phyloP scores from a whole-genome alignment of 2,113 vertebrate genomes.

The Myiozetetes cayanensis region DNA sequence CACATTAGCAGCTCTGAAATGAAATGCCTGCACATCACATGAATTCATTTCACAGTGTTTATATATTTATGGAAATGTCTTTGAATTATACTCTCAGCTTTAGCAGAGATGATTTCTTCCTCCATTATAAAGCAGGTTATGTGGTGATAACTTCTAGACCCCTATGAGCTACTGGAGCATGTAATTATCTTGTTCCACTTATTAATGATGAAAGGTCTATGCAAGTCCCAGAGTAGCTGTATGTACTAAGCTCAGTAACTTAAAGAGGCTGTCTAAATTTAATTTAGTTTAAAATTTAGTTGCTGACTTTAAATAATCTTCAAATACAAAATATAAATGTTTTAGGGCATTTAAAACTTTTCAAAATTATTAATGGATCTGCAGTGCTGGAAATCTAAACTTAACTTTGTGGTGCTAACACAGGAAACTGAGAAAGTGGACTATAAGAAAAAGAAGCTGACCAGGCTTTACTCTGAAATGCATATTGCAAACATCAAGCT shows the following conservation, averaged over 20 bases:
- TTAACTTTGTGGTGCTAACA: not conserved
- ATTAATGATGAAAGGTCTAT: constrained; percentile 55
- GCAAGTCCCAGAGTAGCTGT: constrained; percentile 32
- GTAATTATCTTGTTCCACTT: constrained; percentile 61
- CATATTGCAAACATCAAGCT: not conserved
- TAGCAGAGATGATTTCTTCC: constrained; percentile 34
- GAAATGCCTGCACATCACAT: not conserved
- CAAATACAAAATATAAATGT: not conserved
- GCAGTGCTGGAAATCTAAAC: not conserved
- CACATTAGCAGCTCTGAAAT: constrained; percentile 13
- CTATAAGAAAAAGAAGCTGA: not conserved
- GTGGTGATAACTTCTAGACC: constrained; percentile 54
- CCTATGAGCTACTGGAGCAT: constrained; percentile 40
- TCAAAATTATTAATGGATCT: not conserved
- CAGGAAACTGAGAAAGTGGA: not conserved
- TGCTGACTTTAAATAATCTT: constrained; percentile 16
- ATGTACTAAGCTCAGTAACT: not conserved
- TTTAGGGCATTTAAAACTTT: not conserved
- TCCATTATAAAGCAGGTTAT: constrained; percentile 39
- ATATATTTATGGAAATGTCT: constrained; percentile 51
- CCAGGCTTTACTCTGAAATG: not conserved
- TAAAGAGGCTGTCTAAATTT: constrained; percentile 38
- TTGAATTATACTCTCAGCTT: not conserved
- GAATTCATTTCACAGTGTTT: constrained; percentile 52
- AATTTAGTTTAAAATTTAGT: constrained; percentile 18